Base-by-base conservation (phyloP, 2,888 invertebrate genomes). In the Tethea ocularis region DNA sequence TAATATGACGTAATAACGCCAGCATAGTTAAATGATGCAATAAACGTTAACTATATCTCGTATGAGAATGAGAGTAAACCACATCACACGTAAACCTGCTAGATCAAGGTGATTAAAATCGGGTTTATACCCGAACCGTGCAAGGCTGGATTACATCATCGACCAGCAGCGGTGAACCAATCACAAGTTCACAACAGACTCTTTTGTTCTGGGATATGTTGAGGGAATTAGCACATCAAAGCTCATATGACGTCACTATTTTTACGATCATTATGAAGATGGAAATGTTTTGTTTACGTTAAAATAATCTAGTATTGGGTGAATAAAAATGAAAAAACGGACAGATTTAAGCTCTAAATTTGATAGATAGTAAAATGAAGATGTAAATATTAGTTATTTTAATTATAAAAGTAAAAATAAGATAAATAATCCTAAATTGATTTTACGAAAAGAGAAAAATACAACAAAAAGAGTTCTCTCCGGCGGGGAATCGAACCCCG, bases 401-500 rank as follows among this genome's bases (percentile, higher is more conserved):
- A n/a, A n/a, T 3, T 26, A 26, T 26, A 7, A 36, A 6, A 36
- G 3, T 15, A 15, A 15, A 15, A 36, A 36, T 15, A 15, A 3
- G 13, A 15, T 15, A 38, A 38, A n/a, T 5, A 38, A n/a, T n/a
- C 6, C 7, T n/a, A n/a, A n/a, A n/a, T 36, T 36, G 36, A 36
- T 13, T 15, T 1, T 8, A 33, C 1, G 13, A 33, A n/a, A n/a
- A n/a, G 15, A 5, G 10, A 41, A 41, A 41, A 41, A 41, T 36
- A 20, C 5, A 10, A 20, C 46, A 46, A 46, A 46, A 46, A 60
- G 33, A 51, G 15, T 4, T 67, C 86, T 87, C 88, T 86, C 88
- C 92, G 91, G 91, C 93, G 91, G 93, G 93, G 93, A 93, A 93
- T 93, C 92, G 93, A 93, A 93, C 93, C 93, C 93, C 91, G 92